Evolutionary conservation across 2,113 vertebrate genomes (phyloP), one percentile per base, ranked within the genome.

Genomic region (Callionymus lyra): DNA sequence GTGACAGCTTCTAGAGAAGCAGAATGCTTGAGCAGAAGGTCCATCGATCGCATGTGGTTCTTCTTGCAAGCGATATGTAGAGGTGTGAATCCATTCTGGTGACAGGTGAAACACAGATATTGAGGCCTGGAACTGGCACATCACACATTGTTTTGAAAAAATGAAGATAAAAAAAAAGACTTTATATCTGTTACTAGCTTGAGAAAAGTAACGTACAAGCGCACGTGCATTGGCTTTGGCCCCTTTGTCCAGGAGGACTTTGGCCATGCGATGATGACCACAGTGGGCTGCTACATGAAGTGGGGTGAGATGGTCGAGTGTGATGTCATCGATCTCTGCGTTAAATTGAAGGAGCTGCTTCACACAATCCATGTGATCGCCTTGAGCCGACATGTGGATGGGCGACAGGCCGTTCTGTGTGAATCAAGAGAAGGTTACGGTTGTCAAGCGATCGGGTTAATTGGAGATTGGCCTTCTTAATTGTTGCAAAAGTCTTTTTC

Each of bases 61-160:
- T 98, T 98, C 84, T 97, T 98, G 70, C 95, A 98, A 70, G 94
- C 94, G 0, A 98, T 98, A 41, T 98, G 94, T 31, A 98, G 86
- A 11, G 95, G 95, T 0, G 95, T 98, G 64, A 98, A 98, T 59
- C 95, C 95, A 1, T 98, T 98, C 95, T 98, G 71, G 45, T 68
- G 45, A 38, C 27, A 62, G 38, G 16, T 10, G 10, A 16, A 45
- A 44, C 0, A n/a, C 21, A 27, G 8, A 27, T 5, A 27, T 27
- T 27, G 21, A 27, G 21, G 8, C 21, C 4, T 5, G 21, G 4
- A 27, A 27, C 4, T 8, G 4, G 4, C 21, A 5, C 21, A 27
- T 27, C 8, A 4, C 21, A 27, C 4, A 27, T 8, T 5, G 21
- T 4, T 27, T 8, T 27, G 4, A 27, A 5, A 27, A 5, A 4